Evolutionary conservation across 2,113 vertebrate genomes (phyloP).

Genomic region (Vireo altiloquus): DNA sequence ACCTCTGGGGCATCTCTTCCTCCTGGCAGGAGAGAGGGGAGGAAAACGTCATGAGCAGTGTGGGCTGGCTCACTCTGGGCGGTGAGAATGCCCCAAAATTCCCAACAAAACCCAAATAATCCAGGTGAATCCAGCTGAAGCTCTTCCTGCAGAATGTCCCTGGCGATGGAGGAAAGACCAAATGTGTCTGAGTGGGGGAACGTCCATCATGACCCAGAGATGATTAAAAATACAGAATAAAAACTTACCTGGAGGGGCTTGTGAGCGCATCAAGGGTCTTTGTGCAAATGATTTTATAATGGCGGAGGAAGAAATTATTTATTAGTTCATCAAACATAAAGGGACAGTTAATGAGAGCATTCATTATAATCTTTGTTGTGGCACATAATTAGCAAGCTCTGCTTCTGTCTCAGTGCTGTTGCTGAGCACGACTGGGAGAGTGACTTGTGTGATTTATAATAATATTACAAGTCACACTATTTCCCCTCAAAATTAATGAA

Average conservation of each 20-base stretch:
- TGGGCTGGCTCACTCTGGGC: fast-evolving
- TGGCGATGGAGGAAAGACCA: background rate
- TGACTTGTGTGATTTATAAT: background rate
- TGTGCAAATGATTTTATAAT: slow-evolving; percentile 52
- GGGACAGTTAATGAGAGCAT: slow-evolving; percentile 31
- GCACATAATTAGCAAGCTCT: slow-evolving; percentile 38
- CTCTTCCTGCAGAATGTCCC: background rate
- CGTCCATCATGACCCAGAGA: background rate
- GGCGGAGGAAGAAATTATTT: slow-evolving; percentile 55
- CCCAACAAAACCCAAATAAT: background rate
- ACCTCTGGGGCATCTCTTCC: background rate
- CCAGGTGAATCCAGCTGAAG: background rate
- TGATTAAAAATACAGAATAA: slow-evolving; percentile 45
- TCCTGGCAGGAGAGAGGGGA: background rate
- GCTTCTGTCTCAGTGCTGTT: background rate
- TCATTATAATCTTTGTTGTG: slow-evolving; percentile 40
- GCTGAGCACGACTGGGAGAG: background rate
- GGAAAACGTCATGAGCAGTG: background rate
- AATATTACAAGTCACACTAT: background rate
- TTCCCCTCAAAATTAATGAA: background rate
- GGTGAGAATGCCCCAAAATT: background rate
- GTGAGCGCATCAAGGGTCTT: background rate
- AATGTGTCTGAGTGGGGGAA: background rate
- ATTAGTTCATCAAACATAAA: slow-evolving; percentile 56
- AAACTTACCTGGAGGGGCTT: slow-evolving; percentile 13